These are phyloP conservation scores for Epinephelus cyanopodus DNA, from an alignment of 2,113 vertebrate genomes.

Conservation along the genomic window DNA sequence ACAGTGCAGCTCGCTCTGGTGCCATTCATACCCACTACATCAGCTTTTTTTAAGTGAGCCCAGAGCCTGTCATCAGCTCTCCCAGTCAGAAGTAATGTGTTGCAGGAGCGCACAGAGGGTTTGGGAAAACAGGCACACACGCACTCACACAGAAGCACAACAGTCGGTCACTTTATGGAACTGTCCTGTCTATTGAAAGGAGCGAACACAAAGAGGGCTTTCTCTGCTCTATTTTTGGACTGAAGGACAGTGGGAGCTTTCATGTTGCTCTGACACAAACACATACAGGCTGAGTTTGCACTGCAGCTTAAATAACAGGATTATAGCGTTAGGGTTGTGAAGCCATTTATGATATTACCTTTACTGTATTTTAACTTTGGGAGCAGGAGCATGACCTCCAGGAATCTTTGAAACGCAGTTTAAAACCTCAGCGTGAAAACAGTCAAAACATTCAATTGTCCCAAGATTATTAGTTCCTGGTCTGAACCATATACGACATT, in stretches of 20 bases:
- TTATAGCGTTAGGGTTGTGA: constrained; percentile 11
- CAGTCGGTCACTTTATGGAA: constrained; percentile 56
- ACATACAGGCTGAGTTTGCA: constrained; percentile 35
- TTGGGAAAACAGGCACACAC: constrained; percentile 32
- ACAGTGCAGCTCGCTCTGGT: neutral
- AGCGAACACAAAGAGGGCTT: constrained; percentile 64
- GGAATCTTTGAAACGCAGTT: neutral
- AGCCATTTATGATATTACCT: constrained; percentile 12
- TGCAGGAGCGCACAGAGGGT: constrained; percentile 23
- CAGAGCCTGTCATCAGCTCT: constrained; percentile 11
- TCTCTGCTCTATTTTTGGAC: constrained; percentile 67
- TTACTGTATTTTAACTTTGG: constrained; percentile 11
- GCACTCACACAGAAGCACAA: constrained; percentile 23
- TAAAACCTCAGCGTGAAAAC: neutral
- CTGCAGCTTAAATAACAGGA: constrained; percentile 51
- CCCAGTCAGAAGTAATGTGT: constrained; percentile 22
- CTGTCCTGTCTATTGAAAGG: constrained; percentile 46
- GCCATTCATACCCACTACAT: neutral
- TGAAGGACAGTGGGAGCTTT: constrained; percentile 66
- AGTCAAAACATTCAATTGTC: neutral
- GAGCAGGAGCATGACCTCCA: neutral
- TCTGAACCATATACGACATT: neutral
- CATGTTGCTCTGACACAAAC: constrained; percentile 58
- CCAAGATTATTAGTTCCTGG: neutral
- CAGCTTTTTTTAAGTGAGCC: neutral